Evolutionary conservation across 2,797 vertebrate species (phyloP).

Genomic region (Oreortyx pictus): DNA sequence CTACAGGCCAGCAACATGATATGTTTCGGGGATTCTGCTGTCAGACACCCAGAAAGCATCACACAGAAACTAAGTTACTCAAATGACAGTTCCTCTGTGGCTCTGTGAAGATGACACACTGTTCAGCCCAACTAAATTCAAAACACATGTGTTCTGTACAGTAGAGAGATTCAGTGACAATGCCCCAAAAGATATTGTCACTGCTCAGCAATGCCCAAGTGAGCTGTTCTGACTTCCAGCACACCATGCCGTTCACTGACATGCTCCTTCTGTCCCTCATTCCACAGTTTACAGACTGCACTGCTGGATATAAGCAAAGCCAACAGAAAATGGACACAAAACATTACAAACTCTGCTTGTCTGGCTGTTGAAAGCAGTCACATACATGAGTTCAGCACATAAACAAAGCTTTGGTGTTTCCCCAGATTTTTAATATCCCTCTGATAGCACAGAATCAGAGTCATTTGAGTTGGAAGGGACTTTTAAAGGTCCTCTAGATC

Average conservation of each 20-base stretch:
- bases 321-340: not conserved
- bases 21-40: not conserved
- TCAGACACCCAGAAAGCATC: not conserved
- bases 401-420: not conserved
- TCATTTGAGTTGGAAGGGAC: too few relatives aligned
- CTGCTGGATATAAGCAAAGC: not conserved
- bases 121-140: not conserved
- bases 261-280: not conserved
- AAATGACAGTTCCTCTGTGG: not conserved
- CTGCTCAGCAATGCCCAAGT: not conserved
- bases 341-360: not conserved
- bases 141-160: not conserved
- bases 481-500: too few relatives aligned
- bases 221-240: not conserved
- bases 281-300: not conserved
- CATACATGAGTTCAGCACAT: rapidly evolving
- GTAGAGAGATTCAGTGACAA: not conserved
- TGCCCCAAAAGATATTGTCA: not conserved
- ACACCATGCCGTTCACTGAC: not conserved
- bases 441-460: not conserved
- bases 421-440: not conserved
- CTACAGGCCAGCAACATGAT: not conserved
- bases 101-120: not conserved
- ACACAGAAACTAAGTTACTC: not conserved
- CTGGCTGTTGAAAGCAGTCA: not conserved